Evolutionary conservation across 2,797 vertebrate species (phyloP).

Genomic region (Erpetoichthys calabaricus): DNA sequence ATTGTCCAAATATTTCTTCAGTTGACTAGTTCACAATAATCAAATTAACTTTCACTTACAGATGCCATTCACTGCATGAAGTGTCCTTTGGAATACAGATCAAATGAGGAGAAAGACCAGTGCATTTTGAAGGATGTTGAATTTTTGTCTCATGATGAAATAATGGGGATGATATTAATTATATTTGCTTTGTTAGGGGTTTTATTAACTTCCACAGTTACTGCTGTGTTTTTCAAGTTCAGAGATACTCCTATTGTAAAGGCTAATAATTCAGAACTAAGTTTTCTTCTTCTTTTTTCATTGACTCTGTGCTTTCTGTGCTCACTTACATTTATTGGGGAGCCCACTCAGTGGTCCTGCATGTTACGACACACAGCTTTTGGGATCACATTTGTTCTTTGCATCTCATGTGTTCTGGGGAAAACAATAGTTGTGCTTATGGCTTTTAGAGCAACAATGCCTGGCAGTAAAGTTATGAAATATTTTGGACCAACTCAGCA

Average conservation of each 20-base stretch:
- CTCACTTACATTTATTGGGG: constrained; percentile 44
- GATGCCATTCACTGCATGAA: constrained; percentile 44
- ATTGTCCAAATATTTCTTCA: no score
- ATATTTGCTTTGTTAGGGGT: constrained; percentile 37
- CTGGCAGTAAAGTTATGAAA: constrained; percentile 51
- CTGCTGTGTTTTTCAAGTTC: constrained; percentile 39
- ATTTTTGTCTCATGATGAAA: constrained; percentile 37
- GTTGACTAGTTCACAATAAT: no score
- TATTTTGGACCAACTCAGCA: constrained; percentile 49
- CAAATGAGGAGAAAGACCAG: constrained; percentile 36
- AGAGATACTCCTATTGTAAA: constrained; percentile 43
- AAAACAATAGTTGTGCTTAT: constrained; percentile 53
- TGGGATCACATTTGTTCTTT: constrained; percentile 52
- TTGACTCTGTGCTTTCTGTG: constrained; percentile 47
- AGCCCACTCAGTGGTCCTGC: constrained; percentile 52
- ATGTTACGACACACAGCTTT: constrained; percentile 52
- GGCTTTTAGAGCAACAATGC: constrained; percentile 46
- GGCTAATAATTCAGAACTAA: constrained; percentile 53
- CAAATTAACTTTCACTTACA: constrained; percentile 12
- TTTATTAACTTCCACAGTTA: constrained; percentile 32
- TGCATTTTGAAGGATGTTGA: constrained; percentile 47
- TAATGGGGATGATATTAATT: constrained; percentile 40
- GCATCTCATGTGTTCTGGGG: constrained; percentile 50
- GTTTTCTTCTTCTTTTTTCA: constrained; percentile 45
- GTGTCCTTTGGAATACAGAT: constrained; percentile 46